phyloP scores from a whole-genome alignment of 2,888 invertebrate species.

The Tenthredo amoena region DNA sequence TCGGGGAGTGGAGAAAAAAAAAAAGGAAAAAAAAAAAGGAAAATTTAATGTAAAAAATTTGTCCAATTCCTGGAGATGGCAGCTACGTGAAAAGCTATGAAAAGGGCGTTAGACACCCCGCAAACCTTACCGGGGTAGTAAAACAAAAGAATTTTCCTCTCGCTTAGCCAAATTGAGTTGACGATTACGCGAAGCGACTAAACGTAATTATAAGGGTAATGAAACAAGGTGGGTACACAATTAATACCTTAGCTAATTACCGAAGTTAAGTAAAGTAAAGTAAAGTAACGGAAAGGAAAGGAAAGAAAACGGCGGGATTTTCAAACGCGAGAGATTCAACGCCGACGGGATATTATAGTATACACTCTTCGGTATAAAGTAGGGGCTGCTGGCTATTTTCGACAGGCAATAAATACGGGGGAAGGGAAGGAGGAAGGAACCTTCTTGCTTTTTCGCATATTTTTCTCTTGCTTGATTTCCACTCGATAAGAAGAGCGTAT shows the following conservation, averaged over 20 bases:
- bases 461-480: background rate
- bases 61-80: slow-evolving; percentile 11
- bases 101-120: background rate
- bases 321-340: background rate
- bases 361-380: background rate
- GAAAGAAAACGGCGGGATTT: slow-evolving; percentile 12
- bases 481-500: background rate
- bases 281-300: background rate
- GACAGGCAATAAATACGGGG: background rate
- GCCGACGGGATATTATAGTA: slow-evolving; percentile 5
- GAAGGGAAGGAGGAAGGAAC: background rate
- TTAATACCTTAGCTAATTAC: slow-evolving; percentile 31
- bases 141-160: slow-evolving; percentile 40
- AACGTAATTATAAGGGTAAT: slow-evolving; percentile 46
- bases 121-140: background rate
- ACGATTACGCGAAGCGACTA: slow-evolving; percentile 31
- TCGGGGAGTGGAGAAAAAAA: background rate
- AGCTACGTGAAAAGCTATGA: background rate
- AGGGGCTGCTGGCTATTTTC: background rate
- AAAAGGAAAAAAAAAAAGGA: background rate
- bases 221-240: slow-evolving; percentile 45
- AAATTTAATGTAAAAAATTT: slow-evolving; percentile 5
- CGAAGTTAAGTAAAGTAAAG: background rate
- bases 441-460: background rate
- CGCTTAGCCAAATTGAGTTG: slow-evolving; percentile 40